Percentiles rank a stretch among this genome's conserved stretches.
Conservation (phyloP, 2,888 invertebrate genomes). For the Noctuana brunneofusca region DNA sequence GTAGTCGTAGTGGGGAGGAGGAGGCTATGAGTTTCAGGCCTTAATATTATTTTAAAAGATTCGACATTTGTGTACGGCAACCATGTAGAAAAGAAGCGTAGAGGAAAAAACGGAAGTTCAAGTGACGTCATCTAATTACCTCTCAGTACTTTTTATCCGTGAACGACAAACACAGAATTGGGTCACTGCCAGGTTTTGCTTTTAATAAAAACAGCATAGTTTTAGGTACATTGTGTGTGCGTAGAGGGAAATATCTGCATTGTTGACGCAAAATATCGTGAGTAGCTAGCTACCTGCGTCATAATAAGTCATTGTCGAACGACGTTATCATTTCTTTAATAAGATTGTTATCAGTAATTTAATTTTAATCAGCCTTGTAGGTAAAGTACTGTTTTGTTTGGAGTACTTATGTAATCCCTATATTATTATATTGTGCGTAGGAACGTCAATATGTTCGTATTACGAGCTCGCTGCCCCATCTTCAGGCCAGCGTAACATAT, state of each 20-base stretch:
- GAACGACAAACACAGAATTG: constrained; percentile 21
- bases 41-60: too few relatives aligned
- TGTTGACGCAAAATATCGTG: constrained; percentile 27
- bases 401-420: neutral
- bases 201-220: constrained; percentile 16
- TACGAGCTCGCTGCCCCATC: too few relatives aligned
- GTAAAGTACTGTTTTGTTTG: neutral
- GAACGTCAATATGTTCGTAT: too few relatives aligned
- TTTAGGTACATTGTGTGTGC: neutral
- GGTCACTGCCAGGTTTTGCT: constrained; percentile 30
- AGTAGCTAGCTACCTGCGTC: constrained; percentile 15
- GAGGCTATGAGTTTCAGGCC: too few relatives aligned
- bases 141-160: constrained; percentile 12
- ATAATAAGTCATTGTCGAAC: constrained; percentile 6
- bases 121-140: constrained; percentile 10
- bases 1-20: too few relatives aligned
- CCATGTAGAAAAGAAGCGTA: neutral
- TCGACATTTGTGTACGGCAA: neutral
- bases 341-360: constrained; percentile 2
- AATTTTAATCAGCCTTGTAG: constrained; percentile 6
- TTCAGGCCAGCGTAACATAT: too few relatives aligned
- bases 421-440: neutral
- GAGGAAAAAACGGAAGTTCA: neutral
- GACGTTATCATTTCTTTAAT: constrained; percentile 13
- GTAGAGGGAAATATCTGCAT: constrained; percentile 28